phyloP scores from a whole-genome alignment of 1,140 invertebrate genomes.

The Brachionus angularis region DNA sequence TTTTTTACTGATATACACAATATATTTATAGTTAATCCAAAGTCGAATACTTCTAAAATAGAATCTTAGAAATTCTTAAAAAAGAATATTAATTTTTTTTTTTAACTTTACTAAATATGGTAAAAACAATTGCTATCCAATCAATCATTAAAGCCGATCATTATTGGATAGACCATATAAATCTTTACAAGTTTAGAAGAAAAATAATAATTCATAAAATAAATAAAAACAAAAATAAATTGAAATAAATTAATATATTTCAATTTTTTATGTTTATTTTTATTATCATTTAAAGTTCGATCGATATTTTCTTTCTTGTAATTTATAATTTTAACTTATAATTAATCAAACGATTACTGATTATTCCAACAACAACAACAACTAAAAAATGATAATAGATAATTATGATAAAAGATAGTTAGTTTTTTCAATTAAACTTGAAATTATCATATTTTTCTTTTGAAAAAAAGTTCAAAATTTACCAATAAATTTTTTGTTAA shows the following conservation, averaged over 20 bases:
- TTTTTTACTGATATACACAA: neutral
- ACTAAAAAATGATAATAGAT: slow-evolving; percentile 4
- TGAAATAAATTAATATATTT: neutral
- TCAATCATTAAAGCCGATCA: slow-evolving; percentile 37
- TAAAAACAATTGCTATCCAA: slow-evolving; percentile 22
- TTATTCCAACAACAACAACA: slow-evolving; percentile 4
- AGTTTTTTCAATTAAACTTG: neutral
- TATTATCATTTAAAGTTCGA: slow-evolving; percentile 40
- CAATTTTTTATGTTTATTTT: slow-evolving; percentile 19
- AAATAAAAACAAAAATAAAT: slow-evolving; percentile 10
- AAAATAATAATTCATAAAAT: neutral
- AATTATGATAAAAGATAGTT: neutral
- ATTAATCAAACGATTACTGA: slow-evolving; percentile 37
- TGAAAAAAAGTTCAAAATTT: too few relatives aligned
- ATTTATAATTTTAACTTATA: slow-evolving; percentile 33
- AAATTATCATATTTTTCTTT: too few relatives aligned
- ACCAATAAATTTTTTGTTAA: too few relatives aligned
- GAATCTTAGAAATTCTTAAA: neutral
- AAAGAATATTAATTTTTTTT: neutral
- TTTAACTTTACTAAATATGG: slow-evolving; percentile 34
- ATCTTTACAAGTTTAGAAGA: neutral
- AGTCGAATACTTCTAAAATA: neutral
- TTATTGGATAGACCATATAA: neutral
- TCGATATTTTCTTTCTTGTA: slow-evolving; percentile 31
- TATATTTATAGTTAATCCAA: slow-evolving; percentile 41